phyloP scores from a whole-genome alignment of 2,113 vertebrate genomes.

The Pluvianellus socialis region DNA sequence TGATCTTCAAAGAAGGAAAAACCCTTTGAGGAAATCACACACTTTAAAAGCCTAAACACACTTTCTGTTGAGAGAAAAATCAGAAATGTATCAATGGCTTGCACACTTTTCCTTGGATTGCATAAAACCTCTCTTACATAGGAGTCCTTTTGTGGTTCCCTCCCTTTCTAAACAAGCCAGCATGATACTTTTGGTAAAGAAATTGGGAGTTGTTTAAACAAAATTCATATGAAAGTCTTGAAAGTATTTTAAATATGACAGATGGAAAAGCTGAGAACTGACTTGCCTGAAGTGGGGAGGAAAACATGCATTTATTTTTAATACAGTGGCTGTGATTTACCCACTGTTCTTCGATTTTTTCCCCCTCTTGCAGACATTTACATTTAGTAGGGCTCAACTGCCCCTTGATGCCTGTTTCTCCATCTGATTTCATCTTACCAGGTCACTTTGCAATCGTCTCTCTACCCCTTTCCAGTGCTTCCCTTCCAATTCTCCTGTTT shows the following conservation, averaged over 20 bases:
- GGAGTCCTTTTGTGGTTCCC: not conserved
- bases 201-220: not conserved
- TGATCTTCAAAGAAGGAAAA: not conserved
- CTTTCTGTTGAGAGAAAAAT: not conserved
- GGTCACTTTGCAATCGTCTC: not conserved
- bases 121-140: not conserved
- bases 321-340: not conserved
- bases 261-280: not conserved
- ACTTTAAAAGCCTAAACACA: not conserved
- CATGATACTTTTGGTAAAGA: not conserved
- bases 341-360: rapidly evolving
- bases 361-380: not conserved
- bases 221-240: not conserved
- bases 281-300: not conserved
- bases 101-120: not conserved
- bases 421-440: not conserved
- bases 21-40: not conserved
- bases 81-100: not conserved
- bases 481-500: not conserved
- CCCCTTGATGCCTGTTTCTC: not conserved
- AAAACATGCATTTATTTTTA: not conserved
- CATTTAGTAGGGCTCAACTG: not conserved
- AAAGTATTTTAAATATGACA: not conserved
- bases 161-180: not conserved
- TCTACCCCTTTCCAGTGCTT: not conserved